Conservation (phyloP, 2,113 vertebrate genomes). For the Phrynosoma blainvillii region DNA sequence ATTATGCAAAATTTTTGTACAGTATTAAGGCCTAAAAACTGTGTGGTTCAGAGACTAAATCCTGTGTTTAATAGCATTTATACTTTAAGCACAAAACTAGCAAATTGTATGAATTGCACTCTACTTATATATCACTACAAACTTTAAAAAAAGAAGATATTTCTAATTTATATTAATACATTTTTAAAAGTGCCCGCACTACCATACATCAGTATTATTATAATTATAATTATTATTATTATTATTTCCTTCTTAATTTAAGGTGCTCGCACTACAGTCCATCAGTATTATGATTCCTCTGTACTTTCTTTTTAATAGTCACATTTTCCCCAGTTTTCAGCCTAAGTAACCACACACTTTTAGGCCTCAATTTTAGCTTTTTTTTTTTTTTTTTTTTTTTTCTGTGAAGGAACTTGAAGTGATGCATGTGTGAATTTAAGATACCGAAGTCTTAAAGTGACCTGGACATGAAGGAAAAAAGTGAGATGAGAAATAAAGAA, state of each 20-base stretch:
- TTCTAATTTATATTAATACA: conserved; percentile 99
- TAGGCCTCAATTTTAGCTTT: conserved; percentile 87
- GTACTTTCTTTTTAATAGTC: conserved; percentile 87
- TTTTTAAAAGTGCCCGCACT: conserved; percentile 91
- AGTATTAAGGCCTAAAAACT: conserved; percentile 99
- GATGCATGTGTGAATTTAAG: conserved; percentile 94
- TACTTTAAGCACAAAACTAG: conserved; percentile 99
- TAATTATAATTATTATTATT: conserved; percentile 84
- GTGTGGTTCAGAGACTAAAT: conserved; percentile 99
- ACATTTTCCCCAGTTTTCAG: conserved; percentile 84
- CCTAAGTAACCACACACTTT: conserved; percentile 96
- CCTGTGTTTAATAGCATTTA: conserved; percentile 99
- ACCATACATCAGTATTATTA: conserved; percentile 86
- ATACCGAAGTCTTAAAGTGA: conserved; percentile 93
- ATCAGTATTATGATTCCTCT: conserved; percentile 89
- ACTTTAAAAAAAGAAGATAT: conserved; percentile 93
- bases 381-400: conserved; percentile 70
- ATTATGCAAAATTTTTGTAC: conserved; percentile 99
- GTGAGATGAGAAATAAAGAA: conserved; percentile 82
- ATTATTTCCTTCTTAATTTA: conserved; percentile 86
- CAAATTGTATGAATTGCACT: conserved; percentile 99
- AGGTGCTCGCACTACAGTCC: conserved; percentile 91
- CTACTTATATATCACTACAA: conserved; percentile 99
- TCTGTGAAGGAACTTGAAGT: conserved; percentile 94
- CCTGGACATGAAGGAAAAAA: conserved; percentile 90